Evolutionary conservation across 35 echinoderm and acorn worm species (phyloP), one percentile per base, ranked within the genome.

Genomic region (Acanthaster planci): DNA sequence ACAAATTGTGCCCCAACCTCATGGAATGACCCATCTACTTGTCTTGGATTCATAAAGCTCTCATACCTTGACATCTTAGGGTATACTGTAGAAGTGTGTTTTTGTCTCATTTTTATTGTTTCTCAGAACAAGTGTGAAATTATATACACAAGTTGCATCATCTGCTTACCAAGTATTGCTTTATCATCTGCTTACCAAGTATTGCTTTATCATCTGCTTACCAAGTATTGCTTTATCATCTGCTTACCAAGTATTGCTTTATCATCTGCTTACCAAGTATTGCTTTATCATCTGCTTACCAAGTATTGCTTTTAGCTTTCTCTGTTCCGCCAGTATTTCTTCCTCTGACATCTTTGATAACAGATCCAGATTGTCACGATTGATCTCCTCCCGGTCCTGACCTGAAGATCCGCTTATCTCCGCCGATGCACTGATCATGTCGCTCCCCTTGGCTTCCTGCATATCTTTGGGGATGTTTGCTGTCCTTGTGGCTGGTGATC

Each of bases 121-220:
- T 47, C 42, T 47, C 4, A 12, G 42, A 12, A 6, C 12, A 47
- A 47, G 12, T 6, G 42, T 47, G 42, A 47, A 47, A n/a, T n/a
- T 47, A 47, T 12, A 47, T 6, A 12, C 42, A 47, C 42, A 12
- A 47, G 4, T 47, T 47, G 42, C 4, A 47, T 47, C 42, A 47
- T 12, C 4, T 6, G 12, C 42, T 47, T 47, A 12, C 42, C 42
- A 16, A 97, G 59, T 91, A 93, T 93, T 55, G 78, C 72, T 78
- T 79, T 92, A 85, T 97, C 17, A 56, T 79, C 85, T 97, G 95
- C 75, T 97, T 91, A 40, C 52, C 31, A 32, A 97, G 79, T n/a
- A 97, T 97, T 56, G 93, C 95, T 57, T 86, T 84, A 35, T 97
- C 94, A n/a, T n/a, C n/a, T n/a, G n/a, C n/a, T n/a, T n/a, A n/a